Evolutionary conservation across 2,113 vertebrate genomes (phyloP).

Genomic region (Prinia subflava): DNA sequence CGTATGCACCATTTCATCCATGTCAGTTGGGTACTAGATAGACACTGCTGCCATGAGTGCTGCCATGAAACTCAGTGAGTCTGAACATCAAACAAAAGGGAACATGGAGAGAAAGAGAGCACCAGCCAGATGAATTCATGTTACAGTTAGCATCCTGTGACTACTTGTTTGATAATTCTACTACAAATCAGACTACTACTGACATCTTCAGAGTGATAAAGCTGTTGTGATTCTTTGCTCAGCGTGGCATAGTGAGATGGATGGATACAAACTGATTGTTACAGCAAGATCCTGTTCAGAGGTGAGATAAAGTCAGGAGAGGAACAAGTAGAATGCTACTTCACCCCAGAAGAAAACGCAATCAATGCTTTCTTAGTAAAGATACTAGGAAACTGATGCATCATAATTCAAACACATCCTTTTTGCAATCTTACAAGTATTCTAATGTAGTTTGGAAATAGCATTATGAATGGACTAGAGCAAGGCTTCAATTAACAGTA

Average conservation of each 20-base stretch:
- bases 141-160: background rate
- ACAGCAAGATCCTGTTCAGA: background rate
- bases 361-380: background rate
- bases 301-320: background rate
- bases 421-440: background rate
- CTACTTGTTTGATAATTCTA: background rate
- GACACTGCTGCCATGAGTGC: background rate
- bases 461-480: background rate
- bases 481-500: background rate
- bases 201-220: background rate
- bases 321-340: background rate
- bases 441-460: background rate
- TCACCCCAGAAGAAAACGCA: background rate
- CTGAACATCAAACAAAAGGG: background rate
- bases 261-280: background rate
- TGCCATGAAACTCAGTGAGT: background rate
- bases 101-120: background rate
- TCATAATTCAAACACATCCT: background rate
- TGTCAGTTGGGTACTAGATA: background rate
- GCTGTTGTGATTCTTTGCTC: background rate
- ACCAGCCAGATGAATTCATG: background rate
- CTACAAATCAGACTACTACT: background rate
- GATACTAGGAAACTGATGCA: background rate
- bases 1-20: background rate
- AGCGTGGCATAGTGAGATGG: background rate